Conservation (phyloP, 1,140 invertebrate species). For the Argopecten irradians region DNA sequence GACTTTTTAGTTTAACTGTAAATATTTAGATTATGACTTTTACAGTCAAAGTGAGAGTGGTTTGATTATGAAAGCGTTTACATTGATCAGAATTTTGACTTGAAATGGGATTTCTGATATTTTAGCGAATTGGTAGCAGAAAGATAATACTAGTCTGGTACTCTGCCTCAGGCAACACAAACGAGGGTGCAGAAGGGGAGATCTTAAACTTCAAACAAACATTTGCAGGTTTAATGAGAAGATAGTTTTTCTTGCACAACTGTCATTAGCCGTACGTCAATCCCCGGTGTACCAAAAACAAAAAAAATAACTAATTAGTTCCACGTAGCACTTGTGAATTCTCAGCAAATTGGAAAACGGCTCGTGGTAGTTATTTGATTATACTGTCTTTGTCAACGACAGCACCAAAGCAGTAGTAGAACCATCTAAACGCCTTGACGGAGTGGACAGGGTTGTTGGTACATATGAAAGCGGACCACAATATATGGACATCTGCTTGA, state of each 20-base stretch:
- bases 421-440: no score
- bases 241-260: background rate
- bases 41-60: background rate
- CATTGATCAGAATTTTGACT: background rate
- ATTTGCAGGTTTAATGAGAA: background rate
- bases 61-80: background rate
- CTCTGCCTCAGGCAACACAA: background rate
- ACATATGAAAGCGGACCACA: no score
- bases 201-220: background rate
- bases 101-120: background rate
- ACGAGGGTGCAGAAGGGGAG: background rate
- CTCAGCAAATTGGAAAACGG: background rate
- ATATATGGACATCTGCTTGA: no score
- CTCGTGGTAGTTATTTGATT: background rate
- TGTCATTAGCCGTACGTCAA: background rate
- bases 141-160: background rate
- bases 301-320: background rate
- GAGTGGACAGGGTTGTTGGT: no score
- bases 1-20: background rate
- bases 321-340: background rate
- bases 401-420: no score
- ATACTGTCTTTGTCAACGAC: background rate
- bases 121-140: background rate
- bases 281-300: background rate
- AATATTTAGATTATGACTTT: background rate